Conservation (phyloP, 2,797 vertebrate species). For the Propithecus perrieri region DNA sequence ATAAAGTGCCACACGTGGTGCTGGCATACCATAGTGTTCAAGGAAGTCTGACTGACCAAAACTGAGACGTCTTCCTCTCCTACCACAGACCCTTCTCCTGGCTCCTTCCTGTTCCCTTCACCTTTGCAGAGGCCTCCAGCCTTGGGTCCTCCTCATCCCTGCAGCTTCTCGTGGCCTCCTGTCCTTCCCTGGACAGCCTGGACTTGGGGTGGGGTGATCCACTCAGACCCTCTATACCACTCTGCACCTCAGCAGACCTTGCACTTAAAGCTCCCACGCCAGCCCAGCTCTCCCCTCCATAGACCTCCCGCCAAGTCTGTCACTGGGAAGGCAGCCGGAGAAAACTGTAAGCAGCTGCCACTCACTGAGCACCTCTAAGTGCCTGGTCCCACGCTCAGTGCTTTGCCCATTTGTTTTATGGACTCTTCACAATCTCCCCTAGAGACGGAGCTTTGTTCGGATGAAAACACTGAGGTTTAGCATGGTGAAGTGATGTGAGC, state of each 20-base stretch:
- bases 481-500: background rate
- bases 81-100: background rate
- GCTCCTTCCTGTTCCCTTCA: background rate
- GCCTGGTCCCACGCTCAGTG: background rate
- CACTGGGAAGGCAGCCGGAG: background rate
- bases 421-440: background rate
- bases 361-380: background rate
- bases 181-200: background rate
- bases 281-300: background rate
- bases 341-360: background rate
- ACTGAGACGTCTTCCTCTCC: background rate
- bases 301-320: background rate
- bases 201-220: background rate
- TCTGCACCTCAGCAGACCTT: background rate
- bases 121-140: background rate
- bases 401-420: background rate
- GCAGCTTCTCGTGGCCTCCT: background rate
- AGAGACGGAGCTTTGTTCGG: background rate
- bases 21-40: background rate
- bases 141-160: background rate
- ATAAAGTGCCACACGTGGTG: background rate
- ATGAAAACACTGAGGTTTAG: background rate
- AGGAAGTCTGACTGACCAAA: background rate
- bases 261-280: background rate
- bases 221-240: background rate